Evolutionary conservation across 2,888 invertebrate genomes (phyloP).

Genomic region (Hirtodrosophila histrioides): DNA sequence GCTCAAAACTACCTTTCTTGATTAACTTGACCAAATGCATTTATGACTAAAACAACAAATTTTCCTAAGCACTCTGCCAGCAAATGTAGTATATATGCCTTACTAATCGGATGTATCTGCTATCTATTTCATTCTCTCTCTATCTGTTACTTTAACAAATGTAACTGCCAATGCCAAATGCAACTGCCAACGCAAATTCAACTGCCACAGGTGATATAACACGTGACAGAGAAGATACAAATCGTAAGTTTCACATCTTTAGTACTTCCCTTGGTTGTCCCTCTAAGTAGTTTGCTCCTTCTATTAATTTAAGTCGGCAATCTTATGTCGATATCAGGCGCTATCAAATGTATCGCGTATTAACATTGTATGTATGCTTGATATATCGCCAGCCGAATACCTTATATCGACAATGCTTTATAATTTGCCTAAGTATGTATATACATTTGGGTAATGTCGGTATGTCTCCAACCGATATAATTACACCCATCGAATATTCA

Average conservation of each 20-base stretch:
- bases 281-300: neutral
- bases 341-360: too few relatives aligned
- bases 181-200: conserved; percentile 17
- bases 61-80: conserved; percentile 53
- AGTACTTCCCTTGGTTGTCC: neutral
- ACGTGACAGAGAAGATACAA: conserved; percentile 90
- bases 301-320: too few relatives aligned
- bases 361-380: too few relatives aligned
- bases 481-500: too few relatives aligned
- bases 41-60: conserved; percentile 37
- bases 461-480: too few relatives aligned
- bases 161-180: conserved; percentile 22
- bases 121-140: conserved; percentile 25
- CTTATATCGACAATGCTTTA: too few relatives aligned
- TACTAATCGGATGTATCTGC: conserved; percentile 59
- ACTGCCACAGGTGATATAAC: conserved; percentile 88
- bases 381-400: too few relatives aligned
- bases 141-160: conserved; percentile 18
- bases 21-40: conserved; percentile 65
- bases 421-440: too few relatives aligned
- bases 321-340: too few relatives aligned
- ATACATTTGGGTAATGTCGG: too few relatives aligned
- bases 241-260: conserved; percentile 88
- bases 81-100: conserved; percentile 11
- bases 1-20: conserved; percentile 76